Percentiles rank a stretch among this genome's conserved stretches.
These are phyloP conservation scores for Daphoenositta chrysoptera DNA, from an alignment of 2,113 vertebrate genomes.

Conservation along the genomic window DNA sequence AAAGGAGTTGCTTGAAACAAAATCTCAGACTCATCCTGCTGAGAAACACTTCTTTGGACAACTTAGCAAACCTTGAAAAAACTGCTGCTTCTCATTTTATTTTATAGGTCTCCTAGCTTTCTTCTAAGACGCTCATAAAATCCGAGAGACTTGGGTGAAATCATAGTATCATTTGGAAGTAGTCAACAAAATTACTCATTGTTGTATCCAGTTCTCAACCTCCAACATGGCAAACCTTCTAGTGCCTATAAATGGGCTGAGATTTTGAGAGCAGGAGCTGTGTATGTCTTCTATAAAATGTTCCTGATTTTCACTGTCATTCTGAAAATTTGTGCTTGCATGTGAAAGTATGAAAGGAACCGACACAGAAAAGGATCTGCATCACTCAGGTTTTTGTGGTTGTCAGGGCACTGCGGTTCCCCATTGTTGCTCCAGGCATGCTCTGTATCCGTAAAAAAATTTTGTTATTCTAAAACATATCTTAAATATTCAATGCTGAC, in stretches of 20 bases:
- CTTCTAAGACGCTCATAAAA: neutral
- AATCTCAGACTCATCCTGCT: neutral
- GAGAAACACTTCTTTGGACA: neutral
- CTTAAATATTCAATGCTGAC: neutral
- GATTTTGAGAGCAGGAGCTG: neutral
- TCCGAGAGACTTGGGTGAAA: neutral
- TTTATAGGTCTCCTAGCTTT: neutral
- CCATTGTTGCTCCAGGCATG: neutral
- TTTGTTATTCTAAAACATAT: neutral
- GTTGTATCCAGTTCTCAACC: neutral
- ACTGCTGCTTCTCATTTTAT: neutral
- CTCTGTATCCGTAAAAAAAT: neutral
- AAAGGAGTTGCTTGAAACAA: neutral
- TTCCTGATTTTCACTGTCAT: neutral
- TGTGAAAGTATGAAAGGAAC: neutral
- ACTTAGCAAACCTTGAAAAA: neutral
- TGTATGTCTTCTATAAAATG: neutral
- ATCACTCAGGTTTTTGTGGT: neutral
- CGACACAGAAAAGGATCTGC: neutral
- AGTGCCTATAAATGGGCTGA: neutral
- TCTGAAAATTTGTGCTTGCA: neutral
- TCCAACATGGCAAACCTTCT: neutral
- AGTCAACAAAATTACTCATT: neutral
- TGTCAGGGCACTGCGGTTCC: fast-evolving
- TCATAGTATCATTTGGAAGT: neutral